Base-by-base conservation (phyloP, 2,888 invertebrate genomes). In the Oeneis ivallda region DNA sequence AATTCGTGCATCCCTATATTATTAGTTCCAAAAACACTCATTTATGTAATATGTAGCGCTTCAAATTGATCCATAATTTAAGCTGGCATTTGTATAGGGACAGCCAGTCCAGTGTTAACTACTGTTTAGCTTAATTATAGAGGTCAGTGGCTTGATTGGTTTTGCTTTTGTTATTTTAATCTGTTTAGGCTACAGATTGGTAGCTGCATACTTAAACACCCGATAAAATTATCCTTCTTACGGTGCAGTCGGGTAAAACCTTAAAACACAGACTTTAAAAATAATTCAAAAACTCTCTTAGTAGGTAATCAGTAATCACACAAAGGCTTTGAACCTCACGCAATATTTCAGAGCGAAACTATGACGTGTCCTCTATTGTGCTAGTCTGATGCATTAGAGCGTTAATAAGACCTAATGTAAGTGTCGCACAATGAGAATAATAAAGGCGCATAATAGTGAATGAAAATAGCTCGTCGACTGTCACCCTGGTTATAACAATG, bases 381-480 rank as follows among this genome's bases (percentile, higher is more conserved):
- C 56, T 72, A 71, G 75, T 72, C 68, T 69, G 66, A 69, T 70
- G 74, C 75, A 75, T 76, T 76, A 75, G 69, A 72, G 74, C 76
- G 72, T 75, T 75, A 78, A 78, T 77, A 79, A 77, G 78, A 73
- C 78, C 73, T 72, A 73, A 82, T 82, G 82, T 82, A 83, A 84
- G 82, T 85, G 79, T 82, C 76, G 74, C 82, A 89, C 90, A 90
- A 89, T 88, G 86, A 79, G 79, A 79, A 87, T 87, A 87, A 88
- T 86, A 83, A 83, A 82, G 79, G 79, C 75, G 83, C 79, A 87
- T 87, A 88, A 88, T 87, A 76, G 84, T 74, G 87, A 89, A 89
- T 87, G 87, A 89, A 89, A 88, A 88, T 87, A 81, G 87, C 87
- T 85, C 86, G 86, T 86, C 84, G 83, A 83, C 82, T 85, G 83